Evolutionary conservation across 2,888 invertebrate genomes (phyloP).

Genomic region (Stenodema calcarata): DNA sequence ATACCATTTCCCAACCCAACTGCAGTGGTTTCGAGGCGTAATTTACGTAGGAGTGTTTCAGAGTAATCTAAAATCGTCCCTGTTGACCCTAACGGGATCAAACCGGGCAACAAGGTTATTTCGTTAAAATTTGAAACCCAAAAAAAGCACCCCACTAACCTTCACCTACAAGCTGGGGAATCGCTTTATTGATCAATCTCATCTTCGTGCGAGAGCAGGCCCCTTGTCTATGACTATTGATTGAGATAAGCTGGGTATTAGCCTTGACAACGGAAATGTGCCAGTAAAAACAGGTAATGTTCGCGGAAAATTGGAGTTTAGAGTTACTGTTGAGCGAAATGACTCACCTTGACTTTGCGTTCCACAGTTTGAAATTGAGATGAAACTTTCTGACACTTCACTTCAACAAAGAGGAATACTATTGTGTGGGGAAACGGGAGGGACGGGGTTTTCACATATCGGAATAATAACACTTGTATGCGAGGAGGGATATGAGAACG

Average conservation of each 20-base stretch:
- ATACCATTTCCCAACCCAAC: no score
- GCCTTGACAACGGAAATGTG: background rate
- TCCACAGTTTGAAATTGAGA: conserved; percentile 27
- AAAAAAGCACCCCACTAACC: conserved; percentile 2
- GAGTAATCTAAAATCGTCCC: background rate
- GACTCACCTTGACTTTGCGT: conserved; percentile 44
- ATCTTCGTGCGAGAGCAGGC: background rate
- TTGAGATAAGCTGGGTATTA: background rate
- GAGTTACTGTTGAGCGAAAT: background rate
- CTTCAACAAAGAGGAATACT: background rate
- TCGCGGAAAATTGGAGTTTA: background rate
- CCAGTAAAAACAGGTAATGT: background rate
- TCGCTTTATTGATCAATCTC: conserved; percentile 28
- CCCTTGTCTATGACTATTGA: background rate
- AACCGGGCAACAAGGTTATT: background rate
- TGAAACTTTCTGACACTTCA: background rate
- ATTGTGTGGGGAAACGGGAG: background rate
- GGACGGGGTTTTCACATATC: background rate
- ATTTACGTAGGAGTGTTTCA: background rate
- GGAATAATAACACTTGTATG: background rate
- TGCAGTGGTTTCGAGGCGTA: no score
- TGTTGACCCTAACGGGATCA: background rate
- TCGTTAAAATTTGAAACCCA: background rate
- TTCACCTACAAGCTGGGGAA: conserved; percentile 3
- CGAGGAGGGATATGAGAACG: background rate